Evolutionary conservation across 2,113 vertebrate genomes (phyloP).

Genomic region (Formicarius rufipectus): DNA sequence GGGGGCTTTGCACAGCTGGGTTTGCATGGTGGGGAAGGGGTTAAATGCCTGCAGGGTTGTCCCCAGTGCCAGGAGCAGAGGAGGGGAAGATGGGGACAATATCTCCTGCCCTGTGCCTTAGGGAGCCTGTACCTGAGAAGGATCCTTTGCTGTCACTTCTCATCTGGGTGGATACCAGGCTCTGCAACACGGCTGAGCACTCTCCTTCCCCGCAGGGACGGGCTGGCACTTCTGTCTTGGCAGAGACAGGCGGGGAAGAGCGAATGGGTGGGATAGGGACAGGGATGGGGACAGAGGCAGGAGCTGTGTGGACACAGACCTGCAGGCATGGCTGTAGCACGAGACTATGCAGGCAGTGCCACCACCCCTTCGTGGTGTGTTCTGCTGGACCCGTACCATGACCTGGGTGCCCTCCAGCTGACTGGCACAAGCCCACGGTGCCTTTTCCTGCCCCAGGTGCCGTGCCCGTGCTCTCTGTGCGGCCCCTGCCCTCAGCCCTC

Average conservation of each 20-base stretch:
- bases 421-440: accelerated
- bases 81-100: neutral
- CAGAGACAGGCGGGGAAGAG: neutral
- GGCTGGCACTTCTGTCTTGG: constrained; percentile 1
- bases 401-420: neutral
- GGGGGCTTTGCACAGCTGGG: neutral
- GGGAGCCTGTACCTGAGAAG: constrained; percentile 50
- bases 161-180: constrained; percentile 28
- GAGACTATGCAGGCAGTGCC: neutral
- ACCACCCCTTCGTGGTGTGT: neutral
- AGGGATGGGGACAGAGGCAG: neutral
- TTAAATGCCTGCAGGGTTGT: neutral
- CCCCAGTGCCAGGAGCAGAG: neutral
- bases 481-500: accelerated
- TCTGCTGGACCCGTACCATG: neutral
- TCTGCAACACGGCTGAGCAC: constrained; percentile 52
- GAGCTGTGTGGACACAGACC: neutral
- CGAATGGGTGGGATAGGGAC: neutral
- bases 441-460: accelerated
- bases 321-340: neutral
- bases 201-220: constrained; percentile 34
- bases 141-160: constrained; percentile 62
- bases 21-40: neutral
- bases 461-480: accelerated
- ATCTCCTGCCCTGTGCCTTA: neutral